phyloP scores from a whole-genome alignment of 2,888 invertebrate species.

The Dasypogon diadema region DNA sequence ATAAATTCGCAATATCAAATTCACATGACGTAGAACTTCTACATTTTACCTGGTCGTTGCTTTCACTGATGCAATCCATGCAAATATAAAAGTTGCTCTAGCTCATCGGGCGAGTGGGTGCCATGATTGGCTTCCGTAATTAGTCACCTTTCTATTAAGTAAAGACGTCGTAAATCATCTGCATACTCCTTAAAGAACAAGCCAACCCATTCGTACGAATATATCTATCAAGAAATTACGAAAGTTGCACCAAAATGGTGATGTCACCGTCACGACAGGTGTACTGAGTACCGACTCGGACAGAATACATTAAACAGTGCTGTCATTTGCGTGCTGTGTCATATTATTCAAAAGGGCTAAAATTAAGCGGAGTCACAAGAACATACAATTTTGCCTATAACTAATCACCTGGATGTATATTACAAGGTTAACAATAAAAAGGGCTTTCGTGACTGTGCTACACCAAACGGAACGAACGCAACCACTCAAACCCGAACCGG shows the following conservation, averaged over 20 bases:
- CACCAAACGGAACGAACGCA: background rate
- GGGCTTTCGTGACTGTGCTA: constrained; percentile 22
- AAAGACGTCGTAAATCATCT: too few species aligned
- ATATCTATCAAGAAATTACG: background rate
- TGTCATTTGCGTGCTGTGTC: background rate
- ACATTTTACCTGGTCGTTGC: too few species aligned
- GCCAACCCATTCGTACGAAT: background rate
- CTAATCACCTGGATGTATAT: background rate
- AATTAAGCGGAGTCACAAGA: background rate
- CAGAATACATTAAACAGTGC: background rate
- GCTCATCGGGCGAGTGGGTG: too few species aligned
- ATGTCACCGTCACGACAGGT: background rate
- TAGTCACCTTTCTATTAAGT: too few species aligned
- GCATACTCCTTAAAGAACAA: too few species aligned
- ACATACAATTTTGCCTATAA: background rate
- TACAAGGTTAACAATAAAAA: constrained; percentile 28
- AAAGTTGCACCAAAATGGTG: background rate
- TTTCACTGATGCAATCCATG: too few species aligned
- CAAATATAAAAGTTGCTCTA: too few species aligned
- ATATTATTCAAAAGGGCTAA: background rate
- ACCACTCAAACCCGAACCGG: constrained; percentile 7
- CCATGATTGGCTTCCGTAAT: too few species aligned
- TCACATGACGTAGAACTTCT: too few species aligned
- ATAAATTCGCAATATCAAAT: too few species aligned
- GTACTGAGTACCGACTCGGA: background rate